A percentile compares a stretch with the other conserved stretches of the same genome.
Conservation (phyloP, 2,113 vertebrate genomes). For the Prinia subflava region DNA sequence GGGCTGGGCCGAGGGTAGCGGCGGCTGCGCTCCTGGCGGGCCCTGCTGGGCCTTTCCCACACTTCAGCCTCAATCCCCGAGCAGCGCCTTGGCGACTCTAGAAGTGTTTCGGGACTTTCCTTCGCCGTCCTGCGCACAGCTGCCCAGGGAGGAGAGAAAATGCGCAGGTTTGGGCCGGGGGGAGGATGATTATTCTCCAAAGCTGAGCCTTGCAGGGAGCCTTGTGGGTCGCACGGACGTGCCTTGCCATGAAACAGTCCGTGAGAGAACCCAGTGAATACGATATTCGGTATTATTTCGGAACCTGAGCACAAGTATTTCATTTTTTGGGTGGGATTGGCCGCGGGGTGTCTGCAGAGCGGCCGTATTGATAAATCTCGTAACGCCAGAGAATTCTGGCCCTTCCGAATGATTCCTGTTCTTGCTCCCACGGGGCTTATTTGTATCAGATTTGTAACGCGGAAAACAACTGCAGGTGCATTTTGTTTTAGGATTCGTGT, state of each 20-base stretch:
- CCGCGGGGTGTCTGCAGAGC: background rate
- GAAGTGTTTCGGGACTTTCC: background rate
- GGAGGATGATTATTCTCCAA: fast-evolving
- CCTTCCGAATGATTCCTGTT: background rate
- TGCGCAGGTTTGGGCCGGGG: fast-evolving
- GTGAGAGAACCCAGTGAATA: fast-evolving
- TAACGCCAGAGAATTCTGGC: background rate
- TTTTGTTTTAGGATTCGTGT: background rate
- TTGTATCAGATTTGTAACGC: background rate
- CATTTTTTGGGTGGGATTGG: background rate
- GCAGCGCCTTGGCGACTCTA: background rate
- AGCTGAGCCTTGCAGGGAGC: background rate
- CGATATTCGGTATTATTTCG: background rate
- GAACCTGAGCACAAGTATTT: fast-evolving
- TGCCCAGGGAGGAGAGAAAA: fast-evolving
- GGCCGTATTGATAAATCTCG: background rate
- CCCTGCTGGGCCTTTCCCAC: background rate
- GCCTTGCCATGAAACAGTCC: fast-evolving
- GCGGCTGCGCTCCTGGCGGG: background rate
- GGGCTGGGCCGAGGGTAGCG: background rate
- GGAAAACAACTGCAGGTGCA: fast-evolving
- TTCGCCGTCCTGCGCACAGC: fast-evolving
- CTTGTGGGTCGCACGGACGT: fast-evolving
- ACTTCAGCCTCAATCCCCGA: fast-evolving
- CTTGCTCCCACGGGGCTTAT: background rate